Evolutionary conservation across 2,888 invertebrate species (phyloP).

Genomic region (Rhogogaster chlorosoma): DNA sequence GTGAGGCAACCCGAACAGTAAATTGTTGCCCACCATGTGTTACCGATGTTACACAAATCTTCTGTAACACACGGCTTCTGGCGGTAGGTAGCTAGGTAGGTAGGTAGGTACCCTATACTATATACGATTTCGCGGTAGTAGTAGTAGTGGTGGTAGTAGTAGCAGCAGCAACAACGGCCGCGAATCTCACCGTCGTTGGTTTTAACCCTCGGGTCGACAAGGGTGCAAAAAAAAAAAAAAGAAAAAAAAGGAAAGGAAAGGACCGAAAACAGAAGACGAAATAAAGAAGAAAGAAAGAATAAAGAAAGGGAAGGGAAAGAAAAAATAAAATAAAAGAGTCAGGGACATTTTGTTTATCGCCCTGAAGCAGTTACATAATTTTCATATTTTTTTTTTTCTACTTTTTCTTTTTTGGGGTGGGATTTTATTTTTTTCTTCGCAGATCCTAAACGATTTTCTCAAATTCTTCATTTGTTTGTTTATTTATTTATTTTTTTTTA

Average conservation of each 20-base stretch:
- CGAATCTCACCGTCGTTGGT: conserved; percentile 36
- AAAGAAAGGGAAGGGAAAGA: conserved; percentile 47
- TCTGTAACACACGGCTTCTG: conserved; percentile 50
- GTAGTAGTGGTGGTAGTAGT: background rate
- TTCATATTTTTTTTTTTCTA: background rate
- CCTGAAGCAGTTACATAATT: background rate
- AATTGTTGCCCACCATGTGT: conserved; percentile 68
- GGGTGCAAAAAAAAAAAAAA: conserved; percentile 20
- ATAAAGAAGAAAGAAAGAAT: conserved; percentile 41
- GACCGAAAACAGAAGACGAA: background rate
- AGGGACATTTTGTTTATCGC: background rate
- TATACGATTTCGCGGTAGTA: background rate
- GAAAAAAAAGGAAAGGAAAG: background rate
- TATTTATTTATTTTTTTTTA: background rate
- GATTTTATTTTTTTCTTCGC: too few relatives aligned
- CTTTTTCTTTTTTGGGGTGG: background rate
- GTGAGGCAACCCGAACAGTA: conserved; percentile 66
- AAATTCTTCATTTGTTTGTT: too few relatives aligned
- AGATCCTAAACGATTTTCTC: background rate
- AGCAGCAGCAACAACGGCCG: background rate
- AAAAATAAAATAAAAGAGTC: conserved; percentile 51
- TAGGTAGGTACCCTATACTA: background rate
- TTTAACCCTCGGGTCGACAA: conserved; percentile 41
- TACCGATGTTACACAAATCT: conserved; percentile 68
- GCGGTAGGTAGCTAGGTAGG: conserved; percentile 19